Conservation (phyloP, 2,888 invertebrate species). For the Leucozona laternaria region DNA sequence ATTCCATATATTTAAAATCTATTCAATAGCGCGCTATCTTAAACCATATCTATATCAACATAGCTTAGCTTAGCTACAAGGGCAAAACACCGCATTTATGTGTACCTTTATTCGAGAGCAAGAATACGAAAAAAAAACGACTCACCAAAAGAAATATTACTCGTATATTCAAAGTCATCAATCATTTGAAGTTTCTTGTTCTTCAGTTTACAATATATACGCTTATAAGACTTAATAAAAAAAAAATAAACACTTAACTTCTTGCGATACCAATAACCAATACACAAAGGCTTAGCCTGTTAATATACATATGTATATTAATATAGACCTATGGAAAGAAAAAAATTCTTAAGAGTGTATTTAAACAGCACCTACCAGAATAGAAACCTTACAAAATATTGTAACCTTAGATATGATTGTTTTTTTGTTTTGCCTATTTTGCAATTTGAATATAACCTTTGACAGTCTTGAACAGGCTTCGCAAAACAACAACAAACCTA, state of each 20-base stretch:
- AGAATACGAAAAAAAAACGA: conserved; percentile 29
- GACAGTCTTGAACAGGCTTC: conserved; percentile 54
- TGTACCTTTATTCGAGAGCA: conserved; percentile 17
- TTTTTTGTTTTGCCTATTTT: conserved; percentile 44
- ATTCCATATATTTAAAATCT: conserved; percentile 66
- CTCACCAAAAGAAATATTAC: conserved; percentile 42
- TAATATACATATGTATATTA: too few relatives aligned
- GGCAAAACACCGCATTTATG: conserved; percentile 34
- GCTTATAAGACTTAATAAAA: conserved; percentile 45
- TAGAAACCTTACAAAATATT: conserved; percentile 55
- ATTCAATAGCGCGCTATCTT: conserved; percentile 41
- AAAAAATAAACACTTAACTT: conserved; percentile 47
- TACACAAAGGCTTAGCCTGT: neutral
- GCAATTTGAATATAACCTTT: conserved; percentile 76
- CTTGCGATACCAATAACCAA: conserved; percentile 34
- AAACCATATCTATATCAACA: conserved; percentile 32
- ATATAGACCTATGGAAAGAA: conserved; percentile 13
- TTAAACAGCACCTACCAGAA: conserved; percentile 5
- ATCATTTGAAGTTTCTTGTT: conserved; percentile 73
- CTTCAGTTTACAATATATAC: conserved; percentile 58
- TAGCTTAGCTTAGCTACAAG: conserved; percentile 24
- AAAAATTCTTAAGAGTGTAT: conserved; percentile 19
- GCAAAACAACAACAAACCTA: conserved; percentile 28
- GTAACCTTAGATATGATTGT: conserved; percentile 37
- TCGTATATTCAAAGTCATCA: conserved; percentile 65